phyloP scores from a whole-genome alignment of 2,797 vertebrate species.

The Semotilus atromaculatus region DNA sequence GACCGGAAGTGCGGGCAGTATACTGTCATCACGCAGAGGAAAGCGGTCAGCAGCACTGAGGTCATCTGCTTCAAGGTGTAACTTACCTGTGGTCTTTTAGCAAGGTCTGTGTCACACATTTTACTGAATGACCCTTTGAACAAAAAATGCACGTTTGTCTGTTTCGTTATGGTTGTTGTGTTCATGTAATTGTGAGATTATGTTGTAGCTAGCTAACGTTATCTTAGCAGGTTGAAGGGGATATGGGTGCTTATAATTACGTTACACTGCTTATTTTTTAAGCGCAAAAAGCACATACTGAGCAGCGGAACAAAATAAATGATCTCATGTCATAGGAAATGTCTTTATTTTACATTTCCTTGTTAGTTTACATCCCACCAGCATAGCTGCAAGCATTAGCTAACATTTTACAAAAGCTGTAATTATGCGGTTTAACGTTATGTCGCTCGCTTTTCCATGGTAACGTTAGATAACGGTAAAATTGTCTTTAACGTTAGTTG shows the following conservation, averaged over 20 bases:
- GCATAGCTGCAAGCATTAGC: slow-evolving; percentile 6
- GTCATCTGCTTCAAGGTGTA: slow-evolving; percentile 30
- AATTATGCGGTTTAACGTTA: not conserved
- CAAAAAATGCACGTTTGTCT: not conserved
- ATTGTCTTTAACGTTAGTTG: not conserved
- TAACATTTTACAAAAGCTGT: not conserved
- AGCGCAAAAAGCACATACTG: too few species aligned
- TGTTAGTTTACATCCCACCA: not conserved
- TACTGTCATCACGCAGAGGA: not conserved
- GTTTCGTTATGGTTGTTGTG: not conserved
- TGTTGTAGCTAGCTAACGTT: slow-evolving; percentile 14
- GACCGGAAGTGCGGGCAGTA: slow-evolving; percentile 30
- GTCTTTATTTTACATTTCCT: not conserved
- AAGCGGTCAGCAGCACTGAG: not conserved
- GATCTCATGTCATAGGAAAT: too few species aligned
- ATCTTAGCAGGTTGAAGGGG: not conserved
- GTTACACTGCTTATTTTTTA: not conserved
- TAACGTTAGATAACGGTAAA: not conserved
- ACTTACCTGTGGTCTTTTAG: slow-evolving; percentile 3
- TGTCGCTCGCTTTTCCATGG: not conserved
- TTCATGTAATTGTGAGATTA: not conserved
- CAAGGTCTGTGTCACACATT: not conserved
- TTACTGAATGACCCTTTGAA: not conserved
- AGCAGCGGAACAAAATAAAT: not conserved
- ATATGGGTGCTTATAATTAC: not conserved